phyloP scores from a whole-genome alignment of 2,797 vertebrate species.

The Lepus oiostolus region DNA sequence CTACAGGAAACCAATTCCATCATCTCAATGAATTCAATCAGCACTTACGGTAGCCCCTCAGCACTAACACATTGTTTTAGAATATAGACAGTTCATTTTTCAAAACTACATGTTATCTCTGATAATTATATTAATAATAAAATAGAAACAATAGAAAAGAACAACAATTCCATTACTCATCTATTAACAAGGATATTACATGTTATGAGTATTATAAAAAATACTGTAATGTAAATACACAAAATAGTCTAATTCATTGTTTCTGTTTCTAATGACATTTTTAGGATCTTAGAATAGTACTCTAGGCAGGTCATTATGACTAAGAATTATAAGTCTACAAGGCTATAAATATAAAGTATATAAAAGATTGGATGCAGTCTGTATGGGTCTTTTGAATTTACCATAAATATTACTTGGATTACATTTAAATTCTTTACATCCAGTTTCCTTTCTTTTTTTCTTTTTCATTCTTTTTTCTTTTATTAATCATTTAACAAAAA shows the following conservation, averaged over 20 bases:
- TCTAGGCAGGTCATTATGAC: neutral
- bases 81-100: neutral
- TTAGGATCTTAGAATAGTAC: neutral
- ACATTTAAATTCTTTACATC: slow-evolving; percentile 7
- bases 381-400: neutral
- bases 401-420: neutral
- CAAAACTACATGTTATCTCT: neutral
- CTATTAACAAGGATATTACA: neutral
- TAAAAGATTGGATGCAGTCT: neutral
- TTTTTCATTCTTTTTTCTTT: neutral
- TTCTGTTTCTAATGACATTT: neutral
- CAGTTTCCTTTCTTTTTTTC: neutral
- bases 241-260: neutral
- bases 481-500: neutral
- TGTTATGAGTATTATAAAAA: neutral
- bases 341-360: neutral
- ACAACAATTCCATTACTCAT: slow-evolving; percentile 16
- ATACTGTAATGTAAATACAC: neutral
- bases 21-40: slow-evolving; percentile 18
- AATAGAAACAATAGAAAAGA: slow-evolving; percentile 14
- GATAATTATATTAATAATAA: neutral
- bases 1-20: slow-evolving; percentile 19
- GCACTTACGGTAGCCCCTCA: neutral
- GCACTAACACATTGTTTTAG: neutral
- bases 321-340: slow-evolving; percentile 3